These are phyloP conservation scores for Notechis scutatus DNA, from an alignment of 2,113 vertebrate species.

Conservation along the genomic window DNA sequence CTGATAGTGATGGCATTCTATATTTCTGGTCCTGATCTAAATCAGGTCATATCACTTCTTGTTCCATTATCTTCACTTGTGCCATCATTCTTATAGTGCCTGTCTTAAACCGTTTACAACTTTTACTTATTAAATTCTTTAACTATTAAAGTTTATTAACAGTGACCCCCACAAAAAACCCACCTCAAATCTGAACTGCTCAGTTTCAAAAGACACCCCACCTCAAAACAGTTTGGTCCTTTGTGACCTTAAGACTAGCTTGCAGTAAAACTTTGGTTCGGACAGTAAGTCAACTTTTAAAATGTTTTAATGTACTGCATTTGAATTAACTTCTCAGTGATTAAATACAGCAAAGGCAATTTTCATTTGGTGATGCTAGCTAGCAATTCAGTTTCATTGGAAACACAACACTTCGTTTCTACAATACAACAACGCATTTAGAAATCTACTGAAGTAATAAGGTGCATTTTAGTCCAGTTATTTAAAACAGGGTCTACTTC, in stretches of 20 bases:
- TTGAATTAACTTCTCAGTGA: neutral
- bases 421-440: neutral
- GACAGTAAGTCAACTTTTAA: neutral
- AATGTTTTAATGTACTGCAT: neutral
- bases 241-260: neutral
- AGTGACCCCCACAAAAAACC: neutral
- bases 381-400: neutral
- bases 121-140: neutral
- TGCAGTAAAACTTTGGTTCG: neutral
- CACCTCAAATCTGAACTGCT: neutral
- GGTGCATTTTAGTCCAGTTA: neutral
- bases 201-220: neutral
- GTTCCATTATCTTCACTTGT: neutral
- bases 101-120: neutral
- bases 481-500: neutral
- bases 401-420: neutral
- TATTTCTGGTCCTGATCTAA: neutral
- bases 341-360: neutral
- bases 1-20: neutral
- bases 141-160: neutral
- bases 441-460: neutral
- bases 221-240: neutral
- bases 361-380: neutral
- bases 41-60: neutral
- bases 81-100: neutral